A percentile compares a stretch with the other conserved stretches of the same genome.
Evolutionary conservation across 2,113 vertebrate genomes (phyloP).

Genomic region (Takifugu bimaculatus): DNA sequence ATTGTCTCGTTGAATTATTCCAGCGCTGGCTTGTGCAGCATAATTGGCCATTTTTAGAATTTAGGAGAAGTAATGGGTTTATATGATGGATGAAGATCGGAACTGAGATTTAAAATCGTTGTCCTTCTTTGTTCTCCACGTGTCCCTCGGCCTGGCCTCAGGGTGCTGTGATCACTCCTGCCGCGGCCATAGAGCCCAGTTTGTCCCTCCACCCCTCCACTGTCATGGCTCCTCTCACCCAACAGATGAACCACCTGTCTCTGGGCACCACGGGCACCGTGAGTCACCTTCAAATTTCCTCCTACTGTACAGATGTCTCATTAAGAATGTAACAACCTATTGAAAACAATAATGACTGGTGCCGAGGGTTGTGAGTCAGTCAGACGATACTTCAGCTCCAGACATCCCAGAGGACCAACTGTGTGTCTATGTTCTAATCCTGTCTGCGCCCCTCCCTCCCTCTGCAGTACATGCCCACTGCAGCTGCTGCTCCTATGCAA

Average conservation of each 20-base stretch:
- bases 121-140: not conserved
- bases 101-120: too few relatives aligned
- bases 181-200: constrained; percentile 88
- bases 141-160: constrained; percentile 50
- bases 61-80: too few relatives aligned
- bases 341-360: too few relatives aligned
- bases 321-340: too few relatives aligned
- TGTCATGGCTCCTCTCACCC: constrained; percentile 94
- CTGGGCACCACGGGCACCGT: constrained; percentile 95
- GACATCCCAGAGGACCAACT: not conserved
- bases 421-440: not conserved
- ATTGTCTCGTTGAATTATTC: not conserved
- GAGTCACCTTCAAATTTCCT: constrained; percentile 52
- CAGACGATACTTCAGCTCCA: not conserved
- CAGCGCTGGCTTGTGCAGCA: not conserved
- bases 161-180: constrained; percentile 96
- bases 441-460: constrained; percentile 16
- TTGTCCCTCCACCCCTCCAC: constrained; percentile 96
- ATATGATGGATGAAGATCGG: too few relatives aligned
- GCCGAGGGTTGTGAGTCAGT: not conserved
- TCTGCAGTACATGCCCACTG: constrained; percentile 95
- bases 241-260: constrained; percentile 99
- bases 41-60: not conserved
- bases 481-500: constrained; percentile 98
- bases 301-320: too few relatives aligned